Base-by-base conservation (phyloP, 2,888 invertebrate species). In the Campopleginae sp. region DNA sequence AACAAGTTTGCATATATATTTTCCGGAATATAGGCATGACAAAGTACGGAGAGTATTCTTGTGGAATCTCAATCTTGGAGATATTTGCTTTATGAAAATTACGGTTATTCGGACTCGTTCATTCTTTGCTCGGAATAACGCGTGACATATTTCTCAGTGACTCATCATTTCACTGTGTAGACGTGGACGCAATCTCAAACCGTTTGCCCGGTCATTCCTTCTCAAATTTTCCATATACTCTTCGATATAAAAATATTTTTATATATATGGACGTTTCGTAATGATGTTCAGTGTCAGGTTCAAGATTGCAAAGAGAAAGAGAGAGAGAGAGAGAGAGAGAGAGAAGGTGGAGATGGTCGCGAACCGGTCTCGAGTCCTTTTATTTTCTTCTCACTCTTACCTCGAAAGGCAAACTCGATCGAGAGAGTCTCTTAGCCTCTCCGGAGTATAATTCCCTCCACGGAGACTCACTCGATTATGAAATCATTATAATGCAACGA, bases 201-300 rank as follows among this genome's bases (percentile, higher is more conserved):
- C 54, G 31, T 46, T 71, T 54, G 46, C 48, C 33, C 48, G 82
- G 82, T 80, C 82, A 66, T 79, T 80, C 75, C 82, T 82, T 76
- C 82, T 12, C 48, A 44, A 72, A 31, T 80, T 77, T 71, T 33
- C 70, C 65, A 80, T 79, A 71, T 58, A 31, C 42, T 38, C 71
- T 51, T n/a, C 8, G 58, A 48, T 46, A 63, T 63, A 38, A 33
- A 70, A 0, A 14, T 23, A 70, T 82, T 27, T 61, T 54, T 48
- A 77, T 31, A 17, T 44, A 31, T 65, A 33, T 46, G 63, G 70
- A 54, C 65, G 33, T 79, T 70, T 42, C 65, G 75, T 82, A 85
- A 85, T 85, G 82, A 79, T 48, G 63, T 78, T 85, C 85, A 82
- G 82, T 85, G 85, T 85, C 85, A 85, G 82, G 85, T 85, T 75